Evolutionary conservation across 2,888 invertebrate genomes (phyloP).

Genomic region (Masnerella sp.): DNA sequence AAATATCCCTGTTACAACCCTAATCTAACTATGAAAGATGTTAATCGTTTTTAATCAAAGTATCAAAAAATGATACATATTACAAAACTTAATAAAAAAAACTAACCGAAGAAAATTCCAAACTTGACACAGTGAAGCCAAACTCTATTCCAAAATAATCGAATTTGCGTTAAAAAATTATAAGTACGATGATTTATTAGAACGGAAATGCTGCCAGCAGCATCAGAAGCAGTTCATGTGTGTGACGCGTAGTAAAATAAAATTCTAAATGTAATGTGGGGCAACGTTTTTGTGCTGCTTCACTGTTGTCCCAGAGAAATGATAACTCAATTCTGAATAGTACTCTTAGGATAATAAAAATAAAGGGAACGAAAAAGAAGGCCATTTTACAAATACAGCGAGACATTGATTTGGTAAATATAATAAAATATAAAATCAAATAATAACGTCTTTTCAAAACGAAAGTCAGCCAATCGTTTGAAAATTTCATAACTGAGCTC

Average conservation of each 20-base stretch:
- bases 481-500: conserved; percentile 59
- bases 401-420: conserved; percentile 59
- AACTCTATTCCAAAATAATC: too few species aligned
- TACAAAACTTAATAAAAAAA: conserved; percentile 6
- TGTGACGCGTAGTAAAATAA: not conserved
- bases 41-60: too few species aligned
- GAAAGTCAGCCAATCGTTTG: conserved; percentile 56
- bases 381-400: conserved; percentile 69
- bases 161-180: too few species aligned
- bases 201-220: conserved; percentile 44
- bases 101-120: conserved; percentile 4
- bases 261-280: not conserved
- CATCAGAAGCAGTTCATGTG: conserved; percentile 7
- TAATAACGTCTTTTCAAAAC: conserved; percentile 61
- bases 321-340: conserved; percentile 37
- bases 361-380: conserved; percentile 69
- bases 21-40: too few species aligned
- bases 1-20: conserved; percentile 22
- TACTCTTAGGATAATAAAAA: conserved; percentile 64
- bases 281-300: conserved; percentile 20
- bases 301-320: conserved; percentile 24
- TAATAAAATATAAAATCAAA: conserved; percentile 65
- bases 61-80: not conserved
- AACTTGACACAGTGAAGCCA: conserved; percentile 7
- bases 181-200: not conserved